Conservation (phyloP, 2,113 vertebrate genomes). For the Gymnarchus niloticus region DNA sequence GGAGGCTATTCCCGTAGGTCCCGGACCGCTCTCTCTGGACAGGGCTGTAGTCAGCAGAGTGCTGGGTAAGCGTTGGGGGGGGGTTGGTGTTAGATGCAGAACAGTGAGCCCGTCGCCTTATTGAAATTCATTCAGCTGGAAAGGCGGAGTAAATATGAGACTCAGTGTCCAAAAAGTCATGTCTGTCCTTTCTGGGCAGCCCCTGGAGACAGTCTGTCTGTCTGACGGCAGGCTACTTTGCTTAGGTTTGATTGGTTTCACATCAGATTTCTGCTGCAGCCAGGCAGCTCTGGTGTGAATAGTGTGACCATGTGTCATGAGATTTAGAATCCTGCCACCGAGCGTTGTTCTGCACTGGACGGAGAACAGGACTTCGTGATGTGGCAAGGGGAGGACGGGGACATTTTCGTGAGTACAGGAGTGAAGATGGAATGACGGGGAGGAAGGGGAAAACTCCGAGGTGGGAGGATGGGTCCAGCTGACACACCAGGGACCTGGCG, state of each 20-base stretch:
- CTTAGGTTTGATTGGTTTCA: not conserved
- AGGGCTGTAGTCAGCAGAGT: not conserved
- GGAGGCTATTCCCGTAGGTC: slow-evolving; percentile 11
- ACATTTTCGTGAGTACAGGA: too few relatives aligned
- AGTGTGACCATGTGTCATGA: too few relatives aligned
- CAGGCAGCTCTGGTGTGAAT: too few relatives aligned
- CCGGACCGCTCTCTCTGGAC: not conserved
- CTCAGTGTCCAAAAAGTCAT: not conserved
- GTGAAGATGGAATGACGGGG: too few relatives aligned
- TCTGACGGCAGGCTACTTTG: too few relatives aligned
- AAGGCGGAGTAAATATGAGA: not conserved
- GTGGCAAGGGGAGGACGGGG: too few relatives aligned
- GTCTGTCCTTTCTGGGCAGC: not conserved
- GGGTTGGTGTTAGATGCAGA: not conserved
- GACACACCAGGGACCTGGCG: too few relatives aligned
- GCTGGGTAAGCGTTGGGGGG: not conserved
- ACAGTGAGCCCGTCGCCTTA: not conserved
- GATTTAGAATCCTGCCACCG: too few relatives aligned
- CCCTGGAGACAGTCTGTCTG: not conserved
- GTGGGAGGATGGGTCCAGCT: too few relatives aligned
- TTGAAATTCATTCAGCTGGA: not conserved
- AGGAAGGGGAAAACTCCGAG: too few relatives aligned
- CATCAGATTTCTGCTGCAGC: not conserved
- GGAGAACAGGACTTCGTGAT: too few relatives aligned
- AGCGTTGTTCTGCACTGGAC: too few relatives aligned